Percentiles rank a stretch among this genome's conserved stretches.
Conservation (phyloP, 2,797 vertebrate genomes). For the Cossypha heuglini region DNA sequence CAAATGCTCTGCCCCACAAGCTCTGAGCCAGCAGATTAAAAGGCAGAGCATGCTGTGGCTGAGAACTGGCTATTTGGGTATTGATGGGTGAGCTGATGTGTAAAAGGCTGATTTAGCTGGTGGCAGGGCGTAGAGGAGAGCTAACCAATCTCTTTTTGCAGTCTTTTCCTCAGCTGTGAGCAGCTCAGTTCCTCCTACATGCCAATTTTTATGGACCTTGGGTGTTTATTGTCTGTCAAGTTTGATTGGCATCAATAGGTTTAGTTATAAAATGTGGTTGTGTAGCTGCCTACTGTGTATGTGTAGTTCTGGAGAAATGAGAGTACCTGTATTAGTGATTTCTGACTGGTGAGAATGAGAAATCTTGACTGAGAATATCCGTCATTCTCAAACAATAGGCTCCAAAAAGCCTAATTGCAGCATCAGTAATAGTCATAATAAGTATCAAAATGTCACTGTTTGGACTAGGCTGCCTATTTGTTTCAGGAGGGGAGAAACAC, state of each 20-base stretch:
- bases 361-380: background rate
- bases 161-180: background rate
- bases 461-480: background rate
- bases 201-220: background rate
- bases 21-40: background rate
- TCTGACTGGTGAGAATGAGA: background rate
- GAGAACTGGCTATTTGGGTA: background rate
- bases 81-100: background rate
- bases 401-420: background rate
- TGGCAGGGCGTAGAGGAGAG: background rate
- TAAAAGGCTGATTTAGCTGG: background rate
- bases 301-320: background rate
- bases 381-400: background rate
- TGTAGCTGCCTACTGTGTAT: background rate
- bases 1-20: background rate
- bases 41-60: background rate
- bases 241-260: background rate
- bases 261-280: background rate
- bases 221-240: background rate
- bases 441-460: background rate
- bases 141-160: accelerated
- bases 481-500: background rate
- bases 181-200: background rate
- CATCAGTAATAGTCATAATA: background rate
- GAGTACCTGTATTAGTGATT: background rate